A percentile compares a stretch with the other conserved stretches of the same genome.
Evolutionary conservation across 1,140 invertebrate species (phyloP).

Genomic region (Xylocopa sonorina): DNA sequence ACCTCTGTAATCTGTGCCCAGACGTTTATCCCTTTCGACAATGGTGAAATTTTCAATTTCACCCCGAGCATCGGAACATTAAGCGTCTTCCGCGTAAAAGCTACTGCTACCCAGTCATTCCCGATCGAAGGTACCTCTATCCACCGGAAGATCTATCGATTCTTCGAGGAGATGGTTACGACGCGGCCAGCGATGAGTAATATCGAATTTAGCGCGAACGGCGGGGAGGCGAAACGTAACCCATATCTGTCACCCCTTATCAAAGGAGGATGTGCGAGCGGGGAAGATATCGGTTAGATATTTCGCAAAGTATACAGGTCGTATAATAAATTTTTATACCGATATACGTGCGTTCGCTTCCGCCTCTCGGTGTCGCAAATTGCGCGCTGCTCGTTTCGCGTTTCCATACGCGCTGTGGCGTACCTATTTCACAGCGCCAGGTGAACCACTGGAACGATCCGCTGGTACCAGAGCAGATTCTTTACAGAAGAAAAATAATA

Average conservation of each 20-base stretch:
- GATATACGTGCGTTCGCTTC: conserved; percentile 54
- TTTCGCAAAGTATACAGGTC: conserved; percentile 46
- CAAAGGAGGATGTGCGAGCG: not conserved
- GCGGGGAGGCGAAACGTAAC: not conserved
- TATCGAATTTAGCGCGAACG: not conserved
- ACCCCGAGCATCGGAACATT: not conserved
- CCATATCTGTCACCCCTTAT: conserved; percentile 44
- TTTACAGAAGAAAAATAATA: not conserved
- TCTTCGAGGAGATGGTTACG: too few relatives aligned
- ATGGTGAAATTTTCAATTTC: conserved; percentile 5
- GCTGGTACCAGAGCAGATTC: too few relatives aligned
- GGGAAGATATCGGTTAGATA: conserved; percentile 32
- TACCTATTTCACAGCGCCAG: conserved; percentile 15
- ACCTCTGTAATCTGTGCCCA: conserved; percentile 47
- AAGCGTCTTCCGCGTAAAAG: not conserved
- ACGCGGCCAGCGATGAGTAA: not conserved
- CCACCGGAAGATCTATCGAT: too few relatives aligned
- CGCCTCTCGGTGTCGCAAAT: conserved; percentile 37
- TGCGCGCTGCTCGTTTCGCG: conserved; percentile 43
- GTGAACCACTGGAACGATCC: conserved; percentile 1
- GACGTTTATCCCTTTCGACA: conserved; percentile 6
- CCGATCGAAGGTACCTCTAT: too few relatives aligned
- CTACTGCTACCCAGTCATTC: not conserved
- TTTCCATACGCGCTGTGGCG: conserved; percentile 42
- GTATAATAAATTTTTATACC: conserved; percentile 63